Evolutionary conservation across 2,113 vertebrate species (phyloP).

Genomic region (Amazona guildingii): DNA sequence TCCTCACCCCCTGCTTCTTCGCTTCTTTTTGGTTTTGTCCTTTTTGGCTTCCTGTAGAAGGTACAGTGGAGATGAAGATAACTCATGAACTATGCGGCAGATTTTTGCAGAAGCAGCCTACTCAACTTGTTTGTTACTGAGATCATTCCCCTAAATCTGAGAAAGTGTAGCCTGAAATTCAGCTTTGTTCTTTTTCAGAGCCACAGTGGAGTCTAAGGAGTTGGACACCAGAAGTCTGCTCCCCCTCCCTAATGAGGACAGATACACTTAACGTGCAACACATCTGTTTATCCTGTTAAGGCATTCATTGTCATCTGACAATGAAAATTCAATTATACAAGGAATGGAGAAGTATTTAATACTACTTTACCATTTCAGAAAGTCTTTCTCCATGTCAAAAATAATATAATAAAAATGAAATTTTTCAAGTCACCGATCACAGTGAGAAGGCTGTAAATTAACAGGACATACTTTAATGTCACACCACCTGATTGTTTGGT

Average conservation of each 20-base stretch:
- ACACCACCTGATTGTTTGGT: neutral
- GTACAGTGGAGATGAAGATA: neutral
- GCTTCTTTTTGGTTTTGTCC: neutral
- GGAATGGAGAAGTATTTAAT: neutral
- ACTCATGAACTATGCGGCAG: neutral
- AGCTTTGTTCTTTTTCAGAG: neutral
- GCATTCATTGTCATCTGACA: neutral
- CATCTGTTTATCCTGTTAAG: neutral
- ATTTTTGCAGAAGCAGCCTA: neutral
- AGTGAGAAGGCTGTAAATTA: neutral
- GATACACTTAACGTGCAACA: neutral
- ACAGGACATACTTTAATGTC: neutral
- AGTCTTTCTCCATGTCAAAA: neutral
- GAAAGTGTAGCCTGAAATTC: neutral
- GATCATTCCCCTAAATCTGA: neutral
- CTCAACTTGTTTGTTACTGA: neutral
- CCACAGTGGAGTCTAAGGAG: accelerated
- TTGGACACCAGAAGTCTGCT: neutral
- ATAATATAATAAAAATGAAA: neutral
- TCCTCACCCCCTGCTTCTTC: neutral
- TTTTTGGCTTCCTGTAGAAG: neutral
- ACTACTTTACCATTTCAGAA: neutral
- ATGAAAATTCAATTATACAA: neutral
- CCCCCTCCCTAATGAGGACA: neutral
- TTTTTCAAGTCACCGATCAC: neutral